A percentile compares a stretch with the other conserved stretches of the same genome.
These are phyloP conservation scores for Edolisoma coerulescens DNA, from an alignment of 2,113 vertebrate species.

Conservation along the genomic window DNA sequence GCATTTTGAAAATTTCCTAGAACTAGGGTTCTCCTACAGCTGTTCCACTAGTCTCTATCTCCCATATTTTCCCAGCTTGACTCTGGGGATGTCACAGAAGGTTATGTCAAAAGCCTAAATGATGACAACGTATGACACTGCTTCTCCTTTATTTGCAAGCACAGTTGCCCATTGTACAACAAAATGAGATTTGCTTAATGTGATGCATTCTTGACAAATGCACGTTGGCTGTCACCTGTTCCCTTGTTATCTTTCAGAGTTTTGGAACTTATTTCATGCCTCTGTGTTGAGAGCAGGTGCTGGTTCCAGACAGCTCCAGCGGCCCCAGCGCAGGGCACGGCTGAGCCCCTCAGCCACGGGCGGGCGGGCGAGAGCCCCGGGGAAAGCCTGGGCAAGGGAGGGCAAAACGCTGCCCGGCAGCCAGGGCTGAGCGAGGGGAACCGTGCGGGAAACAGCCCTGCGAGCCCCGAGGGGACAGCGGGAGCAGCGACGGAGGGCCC, in stretches of 20 bases:
- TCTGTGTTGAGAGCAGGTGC: neutral
- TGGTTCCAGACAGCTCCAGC: accelerated
- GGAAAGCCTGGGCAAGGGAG: neutral
- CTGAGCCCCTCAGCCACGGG: neutral
- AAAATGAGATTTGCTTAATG: neutral
- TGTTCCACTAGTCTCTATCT: neutral
- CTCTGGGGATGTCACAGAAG: neutral
- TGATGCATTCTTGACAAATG: neutral
- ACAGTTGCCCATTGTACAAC: neutral
- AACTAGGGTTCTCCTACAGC: neutral
- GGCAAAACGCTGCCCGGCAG: neutral
- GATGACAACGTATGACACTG: neutral
- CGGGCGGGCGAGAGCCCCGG: accelerated
- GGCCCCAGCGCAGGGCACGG: accelerated
- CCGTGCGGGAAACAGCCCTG: neutral
- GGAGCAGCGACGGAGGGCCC: neutral
- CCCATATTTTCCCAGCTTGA: neutral
- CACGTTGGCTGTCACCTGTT: neutral
- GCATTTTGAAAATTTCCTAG: neutral
- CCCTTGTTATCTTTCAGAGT: neutral
- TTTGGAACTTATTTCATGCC: neutral
- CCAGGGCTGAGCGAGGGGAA: neutral
- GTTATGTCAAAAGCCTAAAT: neutral
- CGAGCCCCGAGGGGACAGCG: accelerated
- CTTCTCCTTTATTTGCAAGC: neutral